Percentiles rank a stretch among this genome's conserved stretches.
Evolutionary conservation across 2,888 invertebrate species (phyloP).

Genomic region (Cordilura impudica): DNA sequence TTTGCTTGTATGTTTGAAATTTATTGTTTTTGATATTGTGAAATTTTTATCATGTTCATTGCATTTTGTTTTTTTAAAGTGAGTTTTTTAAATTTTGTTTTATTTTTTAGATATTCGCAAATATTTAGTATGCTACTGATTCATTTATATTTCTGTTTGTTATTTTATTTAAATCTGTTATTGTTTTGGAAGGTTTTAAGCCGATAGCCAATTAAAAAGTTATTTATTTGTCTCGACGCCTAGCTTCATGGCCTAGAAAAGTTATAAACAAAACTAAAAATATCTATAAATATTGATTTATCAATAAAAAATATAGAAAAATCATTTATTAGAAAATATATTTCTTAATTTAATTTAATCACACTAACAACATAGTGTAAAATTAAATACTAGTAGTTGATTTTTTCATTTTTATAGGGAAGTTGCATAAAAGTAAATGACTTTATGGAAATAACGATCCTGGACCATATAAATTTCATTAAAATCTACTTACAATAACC

Average conservation of each 20-base stretch:
- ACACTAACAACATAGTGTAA: too few relatives aligned
- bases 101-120: not conserved
- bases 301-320: too few relatives aligned
- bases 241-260: not conserved
- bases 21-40: constrained; percentile 3
- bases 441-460: too few relatives aligned
- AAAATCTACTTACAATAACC: too few relatives aligned
- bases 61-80: not conserved
- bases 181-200: constrained; percentile 3
- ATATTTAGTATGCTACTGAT: constrained; percentile 9
- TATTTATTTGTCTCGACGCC: constrained; percentile 15
- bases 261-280: too few relatives aligned
- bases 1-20: not conserved
- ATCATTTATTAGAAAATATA: too few relatives aligned
- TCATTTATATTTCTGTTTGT: constrained; percentile 11
- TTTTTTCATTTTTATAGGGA: too few relatives aligned
- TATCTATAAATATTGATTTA: too few relatives aligned
- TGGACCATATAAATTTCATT: too few relatives aligned
- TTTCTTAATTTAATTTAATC: too few relatives aligned
- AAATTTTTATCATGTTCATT: constrained; percentile 6
- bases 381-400: too few relatives aligned
- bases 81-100: not conserved
- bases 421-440: too few relatives aligned
- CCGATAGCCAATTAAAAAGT: constrained; percentile 32
- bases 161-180: constrained; percentile 17